These are phyloP conservation scores for Phoxinus phoxinus DNA, from an alignment of 2,113 vertebrate genomes.

Conservation along the genomic window DNA sequence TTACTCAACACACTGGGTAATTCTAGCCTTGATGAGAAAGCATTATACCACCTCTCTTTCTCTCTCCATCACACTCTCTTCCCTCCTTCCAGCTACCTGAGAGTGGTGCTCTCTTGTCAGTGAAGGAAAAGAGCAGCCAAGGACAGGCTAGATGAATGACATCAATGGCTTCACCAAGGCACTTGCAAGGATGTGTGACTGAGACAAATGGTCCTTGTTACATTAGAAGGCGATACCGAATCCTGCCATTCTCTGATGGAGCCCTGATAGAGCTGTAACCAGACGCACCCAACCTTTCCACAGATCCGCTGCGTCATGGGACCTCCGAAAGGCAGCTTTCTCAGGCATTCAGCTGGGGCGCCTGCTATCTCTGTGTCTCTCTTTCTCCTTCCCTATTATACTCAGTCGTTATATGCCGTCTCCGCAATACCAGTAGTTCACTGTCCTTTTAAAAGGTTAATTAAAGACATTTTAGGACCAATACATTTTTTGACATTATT, in stretches of 20 bases:
- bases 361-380: constrained; percentile 38
- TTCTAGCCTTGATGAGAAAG: constrained; percentile 55
- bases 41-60: constrained; percentile 44
- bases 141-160: constrained; percentile 78
- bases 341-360: constrained; percentile 56
- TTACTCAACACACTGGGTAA: constrained; percentile 49
- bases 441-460: neutral
- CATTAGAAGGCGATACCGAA: constrained; percentile 77
- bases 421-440: neutral
- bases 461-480: neutral
- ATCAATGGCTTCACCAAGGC: constrained; percentile 73
- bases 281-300: constrained; percentile 76
- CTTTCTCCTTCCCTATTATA: constrained; percentile 11
- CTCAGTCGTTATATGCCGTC: neutral
- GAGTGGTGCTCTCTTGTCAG: constrained; percentile 72
- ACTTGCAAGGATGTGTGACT: constrained; percentile 77
- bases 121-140: constrained; percentile 67
- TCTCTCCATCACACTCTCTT: constrained; percentile 53
- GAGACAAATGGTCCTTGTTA: constrained; percentile 80
- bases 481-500: neutral
- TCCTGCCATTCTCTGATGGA: constrained; percentile 75
- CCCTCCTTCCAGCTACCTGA: constrained; percentile 55
- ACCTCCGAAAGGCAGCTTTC: constrained; percentile 64
- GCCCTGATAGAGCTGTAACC: constrained; percentile 77
- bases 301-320: constrained; percentile 70